These are phyloP conservation scores for Cassiopea xamachana DNA, from an alignment of 30 jellyfish, hydroid and myxozoan species.

Conservation along the genomic window DNA sequence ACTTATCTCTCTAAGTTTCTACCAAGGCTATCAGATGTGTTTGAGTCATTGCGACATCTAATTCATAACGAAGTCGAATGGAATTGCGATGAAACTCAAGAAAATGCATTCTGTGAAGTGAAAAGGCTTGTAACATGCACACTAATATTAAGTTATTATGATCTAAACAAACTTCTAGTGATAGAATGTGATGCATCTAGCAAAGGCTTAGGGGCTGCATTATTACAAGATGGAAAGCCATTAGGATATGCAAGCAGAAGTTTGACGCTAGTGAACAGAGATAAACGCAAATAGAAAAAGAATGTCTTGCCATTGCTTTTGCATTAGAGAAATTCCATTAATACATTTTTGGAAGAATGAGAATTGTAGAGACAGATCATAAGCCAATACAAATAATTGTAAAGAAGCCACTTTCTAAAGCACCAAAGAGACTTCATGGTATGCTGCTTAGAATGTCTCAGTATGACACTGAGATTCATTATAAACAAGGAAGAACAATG, in stretches of 20 bases:
- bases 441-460: background rate
- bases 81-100: slow-evolving; percentile 30
- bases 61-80: slow-evolving; percentile 18
- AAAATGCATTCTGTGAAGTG: slow-evolving; percentile 35
- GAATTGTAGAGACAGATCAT: slow-evolving; percentile 5
- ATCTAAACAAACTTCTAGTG: slow-evolving; percentile 27
- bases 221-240: slow-evolving; percentile 49
- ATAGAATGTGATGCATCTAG: slow-evolving; percentile 45
- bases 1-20: slow-evolving; percentile 52
- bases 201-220: slow-evolving; percentile 50
- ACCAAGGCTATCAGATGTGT: slow-evolving; percentile 42
- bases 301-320: slow-evolving; percentile 14
- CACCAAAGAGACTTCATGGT: background rate
- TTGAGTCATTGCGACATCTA: slow-evolving; percentile 33
- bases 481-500: background rate
- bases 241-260: slow-evolving; percentile 14
- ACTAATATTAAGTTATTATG: slow-evolving; percentile 31
- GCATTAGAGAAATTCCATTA: slow-evolving; percentile 32
- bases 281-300: slow-evolving; percentile 51
- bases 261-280: slow-evolving; percentile 27
- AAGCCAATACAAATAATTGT: slow-evolving; percentile 37
- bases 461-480: background rate
- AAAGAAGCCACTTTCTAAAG: background rate
- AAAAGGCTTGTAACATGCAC: slow-evolving; percentile 44
- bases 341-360: background rate